Evolutionary conservation across 2,113 vertebrate species (phyloP), one percentile per base, ranked within the genome.

Genomic region (Cyrtonyx montezumae): DNA sequence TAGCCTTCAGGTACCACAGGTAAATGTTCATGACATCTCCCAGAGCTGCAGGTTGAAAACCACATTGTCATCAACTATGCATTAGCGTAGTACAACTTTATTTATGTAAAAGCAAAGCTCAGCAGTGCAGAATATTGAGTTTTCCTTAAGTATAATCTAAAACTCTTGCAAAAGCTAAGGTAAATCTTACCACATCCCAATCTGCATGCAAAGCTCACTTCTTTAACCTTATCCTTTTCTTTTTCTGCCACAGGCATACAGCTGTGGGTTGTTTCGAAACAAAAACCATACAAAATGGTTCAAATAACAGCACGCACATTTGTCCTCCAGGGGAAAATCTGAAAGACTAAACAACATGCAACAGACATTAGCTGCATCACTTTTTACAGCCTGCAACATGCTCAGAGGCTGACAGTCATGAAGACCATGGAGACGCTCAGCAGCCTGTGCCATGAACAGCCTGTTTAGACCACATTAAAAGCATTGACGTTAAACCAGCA

Each of bases 171-270:
- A 66, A 74, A 84, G 15, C 32, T n/a, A 55, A 58, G 40, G 36
- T 26, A 70, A 77, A 23, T 13, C 61, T 86, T 25, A 46, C 28
- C 73, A 40, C 65, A 79, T 51, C 61, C 71, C 42, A 82, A 4
- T 40, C 71, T n/a, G 43, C 46, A 55, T 45, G 45, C 32, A 75
- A 75, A 70, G 25, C 36, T 70, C 55, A 61, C 13, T 88, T 58
- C 42, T 68, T 84, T 43, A 91, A 69, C 66, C 61, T 93, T 74
- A 67, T 28, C 34, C 26, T 90, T 94, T 79, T 87, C 68, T 87
- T 46, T 51, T 75, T 75, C 71, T 62, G 56, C 67, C 40, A n/a
- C 51, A 65, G 81, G 34, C 51, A 78, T 22, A 77, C 59, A 75
- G 75, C 48, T 77, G 42, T 59, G 43, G 26, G 28, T 63, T 68